Evolutionary conservation across 2,797 vertebrate species (phyloP).

Genomic region (Malacoctenus gilli): DNA sequence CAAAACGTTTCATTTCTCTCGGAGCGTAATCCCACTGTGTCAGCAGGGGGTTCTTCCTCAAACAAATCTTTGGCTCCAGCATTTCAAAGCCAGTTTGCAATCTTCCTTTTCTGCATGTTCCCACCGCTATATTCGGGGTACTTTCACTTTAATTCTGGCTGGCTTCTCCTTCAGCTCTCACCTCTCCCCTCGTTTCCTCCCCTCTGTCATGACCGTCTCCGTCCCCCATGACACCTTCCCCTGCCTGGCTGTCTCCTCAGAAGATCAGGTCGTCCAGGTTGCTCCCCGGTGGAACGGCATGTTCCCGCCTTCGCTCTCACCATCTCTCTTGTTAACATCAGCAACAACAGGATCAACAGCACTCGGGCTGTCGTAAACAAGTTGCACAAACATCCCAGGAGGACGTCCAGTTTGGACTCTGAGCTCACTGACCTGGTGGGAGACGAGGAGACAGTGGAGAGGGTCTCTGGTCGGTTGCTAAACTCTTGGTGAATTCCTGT

Average conservation of each 20-base stretch:
- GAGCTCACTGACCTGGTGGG: slow-evolving; percentile 50
- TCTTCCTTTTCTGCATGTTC: slow-evolving; percentile 11
- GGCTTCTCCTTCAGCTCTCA: slow-evolving; percentile 33
- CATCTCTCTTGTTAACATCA: slow-evolving; percentile 69
- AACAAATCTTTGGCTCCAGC: slow-evolving; percentile 3
- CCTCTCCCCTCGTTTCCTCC: slow-evolving; percentile 19
- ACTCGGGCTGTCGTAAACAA: slow-evolving; percentile 78
- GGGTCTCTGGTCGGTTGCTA: slow-evolving; percentile 39
- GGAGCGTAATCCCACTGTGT: slow-evolving; percentile 1
- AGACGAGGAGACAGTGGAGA: slow-evolving; percentile 72
- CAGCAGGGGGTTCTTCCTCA: background rate
- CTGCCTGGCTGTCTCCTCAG: slow-evolving; percentile 21
- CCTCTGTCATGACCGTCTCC: slow-evolving; percentile 8
- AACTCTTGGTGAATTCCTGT: slow-evolving; percentile 58
- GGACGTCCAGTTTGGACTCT: slow-evolving; percentile 53
- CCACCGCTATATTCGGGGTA: slow-evolving; percentile 7
- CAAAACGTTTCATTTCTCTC: slow-evolving; percentile 2
- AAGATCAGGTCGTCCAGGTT: slow-evolving; percentile 54
- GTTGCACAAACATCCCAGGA: slow-evolving; percentile 75
- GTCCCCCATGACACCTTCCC: slow-evolving; percentile 19
- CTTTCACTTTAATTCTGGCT: slow-evolving; percentile 15
- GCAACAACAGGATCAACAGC: slow-evolving; percentile 70
- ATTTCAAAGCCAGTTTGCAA: slow-evolving; percentile 4
- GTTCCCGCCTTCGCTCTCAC: slow-evolving; percentile 47
- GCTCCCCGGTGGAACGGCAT: slow-evolving; percentile 47